Evolutionary conservation across 2,113 vertebrate genomes (phyloP).

Genomic region (Bubo bubo): DNA sequence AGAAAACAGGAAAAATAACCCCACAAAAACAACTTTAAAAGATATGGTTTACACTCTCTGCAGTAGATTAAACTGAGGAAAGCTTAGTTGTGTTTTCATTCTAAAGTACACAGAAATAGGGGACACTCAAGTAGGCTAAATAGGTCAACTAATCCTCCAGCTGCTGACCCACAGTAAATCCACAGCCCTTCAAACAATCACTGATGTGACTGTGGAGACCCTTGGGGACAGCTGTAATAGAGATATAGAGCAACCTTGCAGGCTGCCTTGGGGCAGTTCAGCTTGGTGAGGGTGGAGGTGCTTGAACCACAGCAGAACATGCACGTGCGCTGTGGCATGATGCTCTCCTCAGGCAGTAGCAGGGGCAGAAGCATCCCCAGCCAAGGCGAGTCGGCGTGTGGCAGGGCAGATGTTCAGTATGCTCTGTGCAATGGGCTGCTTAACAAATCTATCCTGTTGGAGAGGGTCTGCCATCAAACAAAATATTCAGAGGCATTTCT

Average conservation of each 20-base stretch:
- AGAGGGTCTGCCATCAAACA: background rate
- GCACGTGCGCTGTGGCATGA: accelerated
- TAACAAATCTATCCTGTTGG: background rate
- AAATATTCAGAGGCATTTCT: background rate
- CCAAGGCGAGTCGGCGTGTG: accelerated
- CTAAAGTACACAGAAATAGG: background rate
- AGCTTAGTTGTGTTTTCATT: background rate
- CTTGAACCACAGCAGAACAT: background rate
- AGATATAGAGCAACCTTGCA: background rate
- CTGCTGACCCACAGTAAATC: background rate
- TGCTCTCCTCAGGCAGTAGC: background rate
- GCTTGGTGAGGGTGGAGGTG: background rate
- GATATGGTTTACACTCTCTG: background rate
- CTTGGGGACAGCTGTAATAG: background rate
- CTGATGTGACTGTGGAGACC: background rate
- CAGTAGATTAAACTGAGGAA: background rate
- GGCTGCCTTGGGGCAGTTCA: background rate
- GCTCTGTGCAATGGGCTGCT: background rate
- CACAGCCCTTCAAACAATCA: background rate
- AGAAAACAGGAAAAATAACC: background rate
- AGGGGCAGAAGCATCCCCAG: background rate
- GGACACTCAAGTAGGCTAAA: background rate
- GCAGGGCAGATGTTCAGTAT: background rate
- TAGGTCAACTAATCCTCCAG: background rate
- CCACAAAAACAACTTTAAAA: background rate